Evolutionary conservation across 2,797 vertebrate species (phyloP), one percentile per base, ranked within the genome.

Genomic region (Pipistrellus nathusii): DNA sequence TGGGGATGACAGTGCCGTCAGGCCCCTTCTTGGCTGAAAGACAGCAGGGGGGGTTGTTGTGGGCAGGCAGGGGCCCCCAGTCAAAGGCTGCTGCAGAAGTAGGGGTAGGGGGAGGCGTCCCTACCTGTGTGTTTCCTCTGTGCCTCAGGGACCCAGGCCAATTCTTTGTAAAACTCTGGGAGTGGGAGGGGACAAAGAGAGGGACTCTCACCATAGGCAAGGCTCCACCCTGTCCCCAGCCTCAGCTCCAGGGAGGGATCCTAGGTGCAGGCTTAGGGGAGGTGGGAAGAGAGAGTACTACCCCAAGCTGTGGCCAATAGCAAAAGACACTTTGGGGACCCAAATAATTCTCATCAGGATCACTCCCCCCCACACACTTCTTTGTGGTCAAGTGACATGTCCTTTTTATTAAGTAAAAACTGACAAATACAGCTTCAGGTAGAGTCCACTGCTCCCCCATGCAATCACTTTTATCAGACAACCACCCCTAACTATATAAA

Each of bases 1-100:
- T 99, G 95, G 99, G 99, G 94, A 99, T 99, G 97, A 99, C 99
- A 1, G 99, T 99, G 95, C 99, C 99, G 0, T 99, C 99, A 8
- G 99, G 98, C 4, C 99, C 99, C 98, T 99, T 99, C 98, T 99
- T 99, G 98, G 99, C 99, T 99, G 98, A 32, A 98, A 98, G 85
- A 97, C 87, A 97, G 96, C 81, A 87, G 97, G 92, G 18, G 66
- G 89, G 55, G 77, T 87, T 55, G 66, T 59, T 66, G 12, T 3
- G 41, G 88, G 97, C 87, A 94, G 98, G 97, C 93, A 89, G 95
- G 96, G 96, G 95, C 89, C 71, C 89, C 71, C 46, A 27, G 38
- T 41, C 53, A 30, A 44, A 82, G 82, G 86, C n/a, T 46, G 88
- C 94, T 72, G 81, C 13, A 23, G 32, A 41, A 8, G 15, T 6